These are phyloP conservation scores for Acholoe squamosa DNA, from an alignment of 2,888 invertebrate species.

Conservation along the genomic window DNA sequence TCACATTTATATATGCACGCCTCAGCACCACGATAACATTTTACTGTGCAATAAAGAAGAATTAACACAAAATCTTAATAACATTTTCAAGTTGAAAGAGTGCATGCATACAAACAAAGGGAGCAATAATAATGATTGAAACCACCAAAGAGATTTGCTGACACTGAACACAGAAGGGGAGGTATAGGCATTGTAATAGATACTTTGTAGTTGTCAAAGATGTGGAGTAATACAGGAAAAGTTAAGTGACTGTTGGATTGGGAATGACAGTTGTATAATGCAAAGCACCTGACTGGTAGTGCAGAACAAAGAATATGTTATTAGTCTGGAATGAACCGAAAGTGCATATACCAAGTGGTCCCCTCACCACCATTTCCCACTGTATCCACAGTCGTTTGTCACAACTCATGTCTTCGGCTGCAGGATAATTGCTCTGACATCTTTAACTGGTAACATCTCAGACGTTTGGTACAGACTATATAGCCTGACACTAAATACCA, in stretches of 20 bases:
- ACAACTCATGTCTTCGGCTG: background rate
- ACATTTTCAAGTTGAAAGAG: no score
- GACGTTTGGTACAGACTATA: background rate
- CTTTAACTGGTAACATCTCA: background rate
- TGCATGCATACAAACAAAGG: no score
- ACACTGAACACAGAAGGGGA: background rate
- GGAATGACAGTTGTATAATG: slow-evolving; percentile 17
- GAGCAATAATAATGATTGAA: background rate
- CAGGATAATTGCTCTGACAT: background rate
- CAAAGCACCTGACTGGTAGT: background rate
- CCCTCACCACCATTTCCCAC: slow-evolving; percentile 13
- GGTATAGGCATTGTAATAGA: background rate
- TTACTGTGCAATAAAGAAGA: no score
- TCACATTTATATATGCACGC: no score
- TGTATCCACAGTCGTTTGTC: slow-evolving; percentile 8
- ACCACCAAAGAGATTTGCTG: background rate
- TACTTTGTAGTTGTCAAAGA: background rate
- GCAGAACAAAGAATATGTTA: slow-evolving; percentile 9
- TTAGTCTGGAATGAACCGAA: background rate
- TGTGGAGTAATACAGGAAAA: background rate
- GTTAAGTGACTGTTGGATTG: background rate
- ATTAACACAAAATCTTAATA: no score
- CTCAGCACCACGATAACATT: no score
- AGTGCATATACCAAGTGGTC: slow-evolving; percentile 20
- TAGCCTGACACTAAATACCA: background rate